These are phyloP conservation scores for Craniophora ligustri DNA, from an alignment of 2,888 invertebrate species.

Conservation along the genomic window DNA sequence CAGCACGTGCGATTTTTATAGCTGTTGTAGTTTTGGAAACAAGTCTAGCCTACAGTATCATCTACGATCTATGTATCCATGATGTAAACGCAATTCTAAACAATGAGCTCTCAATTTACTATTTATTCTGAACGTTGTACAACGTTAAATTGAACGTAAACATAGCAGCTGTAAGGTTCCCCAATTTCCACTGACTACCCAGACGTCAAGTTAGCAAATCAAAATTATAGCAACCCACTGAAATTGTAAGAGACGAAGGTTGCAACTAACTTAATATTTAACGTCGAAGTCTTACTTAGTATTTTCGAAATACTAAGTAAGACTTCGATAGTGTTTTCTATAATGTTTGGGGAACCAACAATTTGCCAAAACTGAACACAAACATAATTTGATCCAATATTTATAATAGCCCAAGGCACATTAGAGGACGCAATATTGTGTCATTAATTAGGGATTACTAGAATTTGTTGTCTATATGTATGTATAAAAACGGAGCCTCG, in stretches of 20 bases:
- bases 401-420: neutral
- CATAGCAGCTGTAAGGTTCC: neutral
- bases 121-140: too few relatives aligned
- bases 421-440: conserved; percentile 11
- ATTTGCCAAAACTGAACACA: neutral
- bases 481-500: too few relatives aligned
- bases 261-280: neutral
- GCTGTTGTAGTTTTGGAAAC: too few relatives aligned
- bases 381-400: conserved; percentile 3
- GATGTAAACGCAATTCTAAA: neutral
- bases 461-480: too few relatives aligned
- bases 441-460: too few relatives aligned
- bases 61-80: too few relatives aligned
- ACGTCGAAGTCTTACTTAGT: neutral
- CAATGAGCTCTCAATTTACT: neutral
- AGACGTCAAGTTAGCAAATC: conserved; percentile 2
- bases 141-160: conserved; percentile 12
- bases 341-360: neutral
- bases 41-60: too few relatives aligned
- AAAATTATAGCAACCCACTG: conserved; percentile 5
- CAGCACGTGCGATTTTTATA: too few relatives aligned
- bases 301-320: too few relatives aligned
- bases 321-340: too few relatives aligned
- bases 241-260: neutral
- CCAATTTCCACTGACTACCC: neutral